A percentile compares a stretch with the other conserved stretches of the same genome.
Evolutionary conservation across 1,140 invertebrate species (phyloP).

Genomic region (Rhysida immarginata): DNA sequence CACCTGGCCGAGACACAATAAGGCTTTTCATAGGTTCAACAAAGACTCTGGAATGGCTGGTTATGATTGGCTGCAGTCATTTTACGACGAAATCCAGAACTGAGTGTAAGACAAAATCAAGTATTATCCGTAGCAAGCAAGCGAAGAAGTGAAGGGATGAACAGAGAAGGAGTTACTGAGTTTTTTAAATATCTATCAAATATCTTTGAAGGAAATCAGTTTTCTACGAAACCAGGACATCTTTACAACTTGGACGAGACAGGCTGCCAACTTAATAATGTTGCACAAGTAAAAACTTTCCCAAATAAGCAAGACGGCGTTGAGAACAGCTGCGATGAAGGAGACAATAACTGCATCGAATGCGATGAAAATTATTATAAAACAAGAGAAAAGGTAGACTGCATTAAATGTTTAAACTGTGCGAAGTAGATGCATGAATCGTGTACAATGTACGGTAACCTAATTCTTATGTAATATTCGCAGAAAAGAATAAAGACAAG

Average conservation of each 20-base stretch:
- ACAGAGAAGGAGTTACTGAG: not conserved
- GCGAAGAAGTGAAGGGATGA: not conserved
- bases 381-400: not conserved
- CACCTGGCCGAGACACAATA: not conserved
- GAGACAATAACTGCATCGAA: not conserved
- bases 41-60: not conserved
- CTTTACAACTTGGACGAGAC: too few relatives aligned
- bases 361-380: too few relatives aligned
- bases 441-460: too few relatives aligned
- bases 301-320: not conserved
- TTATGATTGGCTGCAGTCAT: not conserved
- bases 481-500: too few relatives aligned
- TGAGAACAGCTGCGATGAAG: not conserved
- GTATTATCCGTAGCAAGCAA: not conserved
- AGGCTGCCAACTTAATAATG: conserved; percentile 29
- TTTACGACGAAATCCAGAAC: not conserved
- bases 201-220: not conserved
- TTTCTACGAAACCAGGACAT: too few relatives aligned
- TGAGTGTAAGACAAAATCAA: not conserved
- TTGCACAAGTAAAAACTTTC: conserved; percentile 10
- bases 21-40: not conserved
- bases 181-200: not conserved
- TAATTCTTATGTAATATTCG: too few relatives aligned
- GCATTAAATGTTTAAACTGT: not conserved
- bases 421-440: not conserved